Percentiles rank a stretch among this genome's conserved stretches.
Conservation (phyloP, 1,140 invertebrate species). For the Sipha flava region DNA sequence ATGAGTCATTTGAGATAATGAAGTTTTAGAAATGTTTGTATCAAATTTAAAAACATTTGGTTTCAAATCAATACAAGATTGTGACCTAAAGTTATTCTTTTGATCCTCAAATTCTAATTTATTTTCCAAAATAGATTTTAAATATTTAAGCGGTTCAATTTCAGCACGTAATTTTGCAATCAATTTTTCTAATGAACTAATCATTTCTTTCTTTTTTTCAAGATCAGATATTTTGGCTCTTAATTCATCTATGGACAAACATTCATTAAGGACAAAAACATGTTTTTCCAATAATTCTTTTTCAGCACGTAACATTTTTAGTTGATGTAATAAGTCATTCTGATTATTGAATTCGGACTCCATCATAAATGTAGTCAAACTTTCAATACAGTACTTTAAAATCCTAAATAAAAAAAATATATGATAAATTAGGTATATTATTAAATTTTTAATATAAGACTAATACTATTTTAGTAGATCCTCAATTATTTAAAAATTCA, state of each 20-base stretch:
- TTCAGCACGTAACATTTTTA: background rate
- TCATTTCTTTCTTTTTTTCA: background rate
- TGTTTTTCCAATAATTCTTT: slow-evolving; percentile 20
- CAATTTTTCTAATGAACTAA: background rate
- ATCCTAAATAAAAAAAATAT: too few species aligned
- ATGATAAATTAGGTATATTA: too few species aligned
- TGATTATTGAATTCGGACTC: background rate
- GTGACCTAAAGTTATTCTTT: background rate
- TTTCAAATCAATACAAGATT: background rate
- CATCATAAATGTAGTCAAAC: background rate
- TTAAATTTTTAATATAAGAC: too few species aligned
- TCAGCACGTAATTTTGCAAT: background rate
- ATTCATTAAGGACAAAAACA: background rate
- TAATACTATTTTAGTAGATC: too few species aligned
- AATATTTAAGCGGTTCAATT: background rate
- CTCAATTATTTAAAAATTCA: too few species aligned
- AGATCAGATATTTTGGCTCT: slow-evolving; percentile 5
- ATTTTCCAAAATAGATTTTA: background rate
- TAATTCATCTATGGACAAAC: slow-evolving; percentile 7
- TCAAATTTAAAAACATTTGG: background rate
- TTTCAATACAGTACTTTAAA: too few species aligned
- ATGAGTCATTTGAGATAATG: background rate
- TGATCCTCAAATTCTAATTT: background rate
- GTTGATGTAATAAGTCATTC: background rate
- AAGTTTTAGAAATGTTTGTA: background rate